Evolutionary conservation across 1,140 invertebrate genomes (phyloP).

Genomic region (Venturia canescens): DNA sequence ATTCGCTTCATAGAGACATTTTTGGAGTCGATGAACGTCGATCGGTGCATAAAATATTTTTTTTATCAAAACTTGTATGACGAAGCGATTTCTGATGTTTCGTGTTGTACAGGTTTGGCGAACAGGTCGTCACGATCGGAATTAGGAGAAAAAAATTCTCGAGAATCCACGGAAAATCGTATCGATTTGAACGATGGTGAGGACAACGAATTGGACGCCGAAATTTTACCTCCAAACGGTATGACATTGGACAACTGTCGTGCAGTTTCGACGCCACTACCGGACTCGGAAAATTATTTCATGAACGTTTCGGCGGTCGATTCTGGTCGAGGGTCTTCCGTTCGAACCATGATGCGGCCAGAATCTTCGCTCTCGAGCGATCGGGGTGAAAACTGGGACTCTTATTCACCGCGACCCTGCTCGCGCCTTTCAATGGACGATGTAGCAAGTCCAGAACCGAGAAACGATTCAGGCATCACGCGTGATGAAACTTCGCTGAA

Average conservation of each 20-base stretch:
- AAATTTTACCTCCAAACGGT: not conserved
- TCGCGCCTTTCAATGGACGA: slow-evolving; percentile 11
- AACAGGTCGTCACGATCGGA: not conserved
- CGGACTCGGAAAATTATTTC: not conserved
- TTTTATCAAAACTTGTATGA: not conserved
- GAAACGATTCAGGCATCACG: not conserved
- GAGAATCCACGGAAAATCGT: not conserved
- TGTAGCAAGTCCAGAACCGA: not conserved
- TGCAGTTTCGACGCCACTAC: not conserved
- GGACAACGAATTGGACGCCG: not conserved
- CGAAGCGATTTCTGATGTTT: not conserved
- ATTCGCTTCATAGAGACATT: no score
- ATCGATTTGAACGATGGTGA: not conserved
- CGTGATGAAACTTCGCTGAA: not conserved
- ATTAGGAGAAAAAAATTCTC: no score
- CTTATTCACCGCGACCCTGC: not conserved
- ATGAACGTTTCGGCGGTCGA: slow-evolving; percentile 8
- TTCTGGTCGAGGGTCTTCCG: slow-evolving; percentile 13
- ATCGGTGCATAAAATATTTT: not conserved
- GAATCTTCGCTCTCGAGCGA: slow-evolving; percentile 29
- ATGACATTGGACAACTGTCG: not conserved
- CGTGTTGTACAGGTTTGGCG: not conserved
- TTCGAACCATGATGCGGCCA: not conserved
- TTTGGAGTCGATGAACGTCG: no score
- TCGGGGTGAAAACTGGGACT: not conserved